Conservation (phyloP, 2,113 vertebrate genomes). For the Bufo bufo region DNA sequence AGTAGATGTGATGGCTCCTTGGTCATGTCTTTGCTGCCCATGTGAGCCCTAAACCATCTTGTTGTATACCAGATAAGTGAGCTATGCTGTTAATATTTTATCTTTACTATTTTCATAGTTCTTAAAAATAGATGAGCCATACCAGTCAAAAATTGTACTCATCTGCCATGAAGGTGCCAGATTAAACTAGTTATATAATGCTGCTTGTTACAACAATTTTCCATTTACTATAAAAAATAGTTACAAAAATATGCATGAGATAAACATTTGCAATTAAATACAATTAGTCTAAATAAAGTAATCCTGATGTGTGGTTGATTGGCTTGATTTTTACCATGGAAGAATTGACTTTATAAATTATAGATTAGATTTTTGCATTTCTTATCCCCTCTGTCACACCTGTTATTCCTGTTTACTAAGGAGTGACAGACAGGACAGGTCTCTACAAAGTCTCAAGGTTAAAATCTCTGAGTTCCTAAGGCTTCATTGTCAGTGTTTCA, state of each 20-base stretch:
- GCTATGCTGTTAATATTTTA: not conserved
- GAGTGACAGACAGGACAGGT: not conserved
- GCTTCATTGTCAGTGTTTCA: too few relatives aligned
- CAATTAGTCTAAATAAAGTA: slow-evolving; percentile 38
- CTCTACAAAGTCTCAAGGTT: not conserved
- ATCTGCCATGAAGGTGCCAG: not conserved
- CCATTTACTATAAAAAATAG: slow-evolving; percentile 9
- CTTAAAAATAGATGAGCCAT: not conserved
- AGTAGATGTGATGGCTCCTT: too few relatives aligned
- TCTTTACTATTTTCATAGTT: not conserved
- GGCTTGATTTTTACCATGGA: slow-evolving; percentile 24
- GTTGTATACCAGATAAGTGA: too few relatives aligned
- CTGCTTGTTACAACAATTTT: slow-evolving; percentile 17
- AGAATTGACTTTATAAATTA: slow-evolving; percentile 29
- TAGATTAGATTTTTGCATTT: slow-evolving; percentile 40
- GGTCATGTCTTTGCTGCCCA: too few relatives aligned
- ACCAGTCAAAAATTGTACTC: not conserved
- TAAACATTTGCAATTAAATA: slow-evolving; percentile 36
- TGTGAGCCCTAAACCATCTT: too few relatives aligned
- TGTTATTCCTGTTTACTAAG: slow-evolving; percentile 23
- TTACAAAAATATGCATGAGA: slow-evolving; percentile 25
- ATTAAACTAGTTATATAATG: not conserved
- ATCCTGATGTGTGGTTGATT: slow-evolving; percentile 38
- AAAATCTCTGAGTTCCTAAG: not conserved
- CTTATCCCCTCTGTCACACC: slow-evolving; percentile 22